phyloP scores from a whole-genome alignment of 2,113 vertebrate genomes.

The Percopsis transmontana region DNA sequence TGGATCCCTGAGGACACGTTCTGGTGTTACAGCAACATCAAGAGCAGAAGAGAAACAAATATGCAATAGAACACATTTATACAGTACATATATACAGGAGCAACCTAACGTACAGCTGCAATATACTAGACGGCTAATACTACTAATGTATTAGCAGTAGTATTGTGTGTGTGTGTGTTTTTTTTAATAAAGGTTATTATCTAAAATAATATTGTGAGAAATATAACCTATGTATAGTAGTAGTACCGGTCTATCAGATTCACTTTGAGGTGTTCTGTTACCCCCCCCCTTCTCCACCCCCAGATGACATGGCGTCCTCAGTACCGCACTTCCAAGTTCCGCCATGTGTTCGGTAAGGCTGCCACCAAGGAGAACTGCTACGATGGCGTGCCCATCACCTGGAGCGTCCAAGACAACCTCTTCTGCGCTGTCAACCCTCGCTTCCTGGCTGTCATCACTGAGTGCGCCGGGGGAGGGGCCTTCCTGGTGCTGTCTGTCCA shows the following conservation, averaged over 20 bases:
- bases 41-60: no score
- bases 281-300: background rate
- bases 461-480: constrained; percentile 89
- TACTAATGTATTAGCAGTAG: background rate
- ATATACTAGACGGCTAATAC: no score
- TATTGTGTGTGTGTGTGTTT: background rate
- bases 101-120: no score
- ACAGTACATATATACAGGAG: no score
- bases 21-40: no score
- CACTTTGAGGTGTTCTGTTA: background rate
- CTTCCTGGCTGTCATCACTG: constrained; percentile 93
- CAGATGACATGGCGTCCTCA: constrained; percentile 97
- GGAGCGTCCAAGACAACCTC: constrained; percentile 91
- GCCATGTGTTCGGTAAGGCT: constrained; percentile 90
- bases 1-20: no score
- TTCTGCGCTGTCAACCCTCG: constrained; percentile 92
- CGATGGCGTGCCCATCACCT: constrained; percentile 90
- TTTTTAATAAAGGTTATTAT: background rate
- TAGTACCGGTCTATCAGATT: background rate
- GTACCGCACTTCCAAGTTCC: constrained; percentile 93
- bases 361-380: constrained; percentile 91
- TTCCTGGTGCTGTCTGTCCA: constrained; percentile 90
- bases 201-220: no score
- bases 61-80: no score
- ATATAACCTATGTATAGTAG: background rate